Base-by-base conservation (phyloP, 2,888 invertebrate species). In the Ptilodon capucinus region DNA sequence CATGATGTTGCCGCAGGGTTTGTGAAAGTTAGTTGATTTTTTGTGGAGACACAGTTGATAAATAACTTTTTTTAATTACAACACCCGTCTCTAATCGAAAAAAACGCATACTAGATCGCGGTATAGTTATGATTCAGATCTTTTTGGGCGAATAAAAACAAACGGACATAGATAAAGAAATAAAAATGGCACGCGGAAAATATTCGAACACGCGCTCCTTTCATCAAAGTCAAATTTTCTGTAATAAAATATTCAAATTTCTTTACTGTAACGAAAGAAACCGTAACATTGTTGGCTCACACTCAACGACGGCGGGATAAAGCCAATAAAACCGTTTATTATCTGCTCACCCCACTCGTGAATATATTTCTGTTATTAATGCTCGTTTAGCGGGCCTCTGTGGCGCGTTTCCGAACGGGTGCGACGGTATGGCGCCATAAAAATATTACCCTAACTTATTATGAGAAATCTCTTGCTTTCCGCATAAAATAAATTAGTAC, bases 261-360 rank as follows among this genome's bases (percentile, higher is more conserved):
- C 66, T 66, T 69, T 66, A 69, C 56, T 59, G 53, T 64, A 62
- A 50, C 48, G 54, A 74, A 73, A 74, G 71, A 73, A 74, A 72
- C 64, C 69, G 48, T 67, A 69, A 69, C 67, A 69, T 64, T 65
- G 74, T 76, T 78, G 80, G 78, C 77, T 68, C 71, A 59, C 60
- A 54, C 62, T 55, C 63, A 60, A 61, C 59, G 60, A 61, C 74
- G 68, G 62, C 67, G 71, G 72, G 64, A 70, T 71, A 75, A 81
- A 79, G 78, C 79, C 80, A 86, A 86, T 86, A 86, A 83, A 84
- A 79, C 73, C 71, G 81, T 83, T 85, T 86, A 84, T 84, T 80
- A 83, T 80, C 75, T 25, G 57, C 64, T 71, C 76, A 79, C 78
- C 79, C 85, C 77, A 71, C 74, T 70, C 69, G 64, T 78, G 81